Conservation (phyloP, 2,113 vertebrate species). For the Gallinago undulata region DNA sequence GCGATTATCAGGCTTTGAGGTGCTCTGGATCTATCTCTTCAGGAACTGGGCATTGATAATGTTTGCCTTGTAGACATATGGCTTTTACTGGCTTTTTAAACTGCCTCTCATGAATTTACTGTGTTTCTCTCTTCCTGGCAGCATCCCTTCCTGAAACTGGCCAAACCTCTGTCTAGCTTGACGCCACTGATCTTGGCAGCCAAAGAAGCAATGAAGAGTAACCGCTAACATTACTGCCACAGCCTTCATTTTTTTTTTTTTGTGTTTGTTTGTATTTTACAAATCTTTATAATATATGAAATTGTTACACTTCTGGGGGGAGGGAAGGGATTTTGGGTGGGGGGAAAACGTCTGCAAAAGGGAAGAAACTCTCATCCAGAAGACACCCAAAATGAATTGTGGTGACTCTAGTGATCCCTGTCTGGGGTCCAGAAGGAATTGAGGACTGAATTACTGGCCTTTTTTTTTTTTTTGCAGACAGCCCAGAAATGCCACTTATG, state of each 20-base stretch:
- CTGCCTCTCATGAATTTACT: background rate
- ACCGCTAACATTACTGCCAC: conserved; percentile 80
- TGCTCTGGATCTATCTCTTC: background rate
- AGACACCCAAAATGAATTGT: conserved; percentile 52
- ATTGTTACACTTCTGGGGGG: conserved; percentile 62
- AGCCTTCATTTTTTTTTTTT: conserved; percentile 28
- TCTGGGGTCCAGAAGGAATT: conserved; percentile 65
- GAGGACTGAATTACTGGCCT: conserved; percentile 65
- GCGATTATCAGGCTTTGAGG: background rate
- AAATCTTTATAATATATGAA: conserved; percentile 80
- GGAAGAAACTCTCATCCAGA: conserved; percentile 62
- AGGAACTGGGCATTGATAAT: background rate
- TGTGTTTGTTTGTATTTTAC: conserved; percentile 69
- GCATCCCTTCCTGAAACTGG: conserved; percentile 98
- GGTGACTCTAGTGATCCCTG: conserved; percentile 44
- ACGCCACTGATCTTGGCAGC: conserved; percentile 97
- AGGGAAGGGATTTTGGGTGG: background rate
- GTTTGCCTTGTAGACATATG: background rate
- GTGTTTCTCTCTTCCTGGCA: conserved; percentile 63
- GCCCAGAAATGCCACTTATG: conserved; percentile 53
- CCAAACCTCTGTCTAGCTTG: conserved; percentile 96
- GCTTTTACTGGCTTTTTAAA: background rate
- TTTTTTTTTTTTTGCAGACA: conserved; percentile 15
- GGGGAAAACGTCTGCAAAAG: conserved; percentile 53
- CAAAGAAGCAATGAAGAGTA: conserved; percentile 99